These are phyloP conservation scores for Ips nitidus DNA, from an alignment of 1,140 invertebrate genomes.

Conservation along the genomic window DNA sequence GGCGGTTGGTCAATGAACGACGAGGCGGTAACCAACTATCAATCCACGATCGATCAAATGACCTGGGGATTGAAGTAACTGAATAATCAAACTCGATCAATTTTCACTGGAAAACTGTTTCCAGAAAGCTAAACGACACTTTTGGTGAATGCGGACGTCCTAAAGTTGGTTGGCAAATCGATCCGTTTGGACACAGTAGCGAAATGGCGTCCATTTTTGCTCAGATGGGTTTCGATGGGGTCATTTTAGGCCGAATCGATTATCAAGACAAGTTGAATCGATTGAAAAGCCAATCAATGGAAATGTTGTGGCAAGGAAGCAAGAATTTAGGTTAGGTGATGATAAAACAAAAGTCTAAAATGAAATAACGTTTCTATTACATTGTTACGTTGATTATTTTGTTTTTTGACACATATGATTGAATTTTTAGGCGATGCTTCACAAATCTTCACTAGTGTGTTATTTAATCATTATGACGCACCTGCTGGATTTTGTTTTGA, in stretches of 20 bases:
- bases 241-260: conserved; percentile 88
- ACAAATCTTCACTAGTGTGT: conserved; percentile 29
- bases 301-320: conserved; percentile 85
- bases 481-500: conserved; percentile 75
- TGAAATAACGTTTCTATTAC: neutral
- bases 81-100: conserved; percentile 4
- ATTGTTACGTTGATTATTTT: neutral
- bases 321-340: conserved; percentile 51
- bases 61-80: conserved; percentile 70
- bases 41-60: conserved; percentile 92
- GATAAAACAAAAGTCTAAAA: neutral
- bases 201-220: conserved; percentile 87
- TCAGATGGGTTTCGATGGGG: conserved; percentile 81
- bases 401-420: neutral
- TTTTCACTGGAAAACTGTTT: neutral
- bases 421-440: conserved; percentile 6
- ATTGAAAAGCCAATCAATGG: conserved; percentile 65
- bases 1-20: conserved; percentile 94
- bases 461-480: conserved; percentile 65
- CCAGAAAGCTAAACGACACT: conserved; percentile 70
- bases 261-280: conserved; percentile 78
- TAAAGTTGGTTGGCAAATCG: conserved; percentile 88
- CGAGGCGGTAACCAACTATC: conserved; percentile 90
- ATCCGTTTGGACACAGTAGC: conserved; percentile 89
- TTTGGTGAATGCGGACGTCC: conserved; percentile 83